Conservation (phyloP, 35 echinoderm and acorn worm genomes). For the Diadema setosum region DNA sequence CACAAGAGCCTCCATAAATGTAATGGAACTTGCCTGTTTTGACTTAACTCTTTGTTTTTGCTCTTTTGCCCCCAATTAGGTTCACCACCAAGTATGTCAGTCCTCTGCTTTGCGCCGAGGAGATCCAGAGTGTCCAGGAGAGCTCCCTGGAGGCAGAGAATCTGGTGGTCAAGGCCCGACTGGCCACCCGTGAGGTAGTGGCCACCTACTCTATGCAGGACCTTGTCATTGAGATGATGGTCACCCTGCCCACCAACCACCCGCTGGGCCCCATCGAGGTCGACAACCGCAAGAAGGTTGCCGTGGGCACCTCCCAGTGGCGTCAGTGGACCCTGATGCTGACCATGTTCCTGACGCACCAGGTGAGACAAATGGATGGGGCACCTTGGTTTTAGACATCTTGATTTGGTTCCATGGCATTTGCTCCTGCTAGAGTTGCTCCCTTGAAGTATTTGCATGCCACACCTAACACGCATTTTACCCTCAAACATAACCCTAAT, state of each 20-base stretch:
- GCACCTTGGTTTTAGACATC: too few species aligned
- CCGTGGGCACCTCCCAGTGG: constrained; percentile 83
- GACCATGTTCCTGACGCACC: constrained; percentile 82
- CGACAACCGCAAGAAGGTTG: constrained; percentile 77
- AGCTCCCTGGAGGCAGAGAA: constrained; percentile 50
- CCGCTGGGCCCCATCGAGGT: constrained; percentile 85
- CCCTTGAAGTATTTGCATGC: too few species aligned
- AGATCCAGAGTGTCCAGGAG: constrained; percentile 65
- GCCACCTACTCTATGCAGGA: constrained; percentile 92
- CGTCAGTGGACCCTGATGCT: constrained; percentile 93
- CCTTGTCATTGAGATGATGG: constrained; percentile 80
- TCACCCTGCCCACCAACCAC: constrained; percentile 76
- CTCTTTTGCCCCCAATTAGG: background rate
- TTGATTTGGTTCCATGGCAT: too few species aligned
- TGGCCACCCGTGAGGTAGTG: constrained; percentile 70
- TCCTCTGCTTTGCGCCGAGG: constrained; percentile 73
- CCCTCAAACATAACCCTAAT: too few species aligned
- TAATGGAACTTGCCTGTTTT: too few species aligned
- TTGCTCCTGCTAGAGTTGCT: too few species aligned
- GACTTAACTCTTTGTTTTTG: too few species aligned
- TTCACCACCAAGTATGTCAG: constrained; percentile 83
- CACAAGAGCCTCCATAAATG: too few species aligned
- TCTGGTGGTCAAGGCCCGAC: constrained; percentile 69
- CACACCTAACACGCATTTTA: too few species aligned
- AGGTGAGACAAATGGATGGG: constrained; percentile 31